A percentile compares a stretch with the other conserved stretches of the same genome.
Evolutionary conservation across 2,888 invertebrate species (phyloP).

Genomic region (Heliothis peltigera): DNA sequence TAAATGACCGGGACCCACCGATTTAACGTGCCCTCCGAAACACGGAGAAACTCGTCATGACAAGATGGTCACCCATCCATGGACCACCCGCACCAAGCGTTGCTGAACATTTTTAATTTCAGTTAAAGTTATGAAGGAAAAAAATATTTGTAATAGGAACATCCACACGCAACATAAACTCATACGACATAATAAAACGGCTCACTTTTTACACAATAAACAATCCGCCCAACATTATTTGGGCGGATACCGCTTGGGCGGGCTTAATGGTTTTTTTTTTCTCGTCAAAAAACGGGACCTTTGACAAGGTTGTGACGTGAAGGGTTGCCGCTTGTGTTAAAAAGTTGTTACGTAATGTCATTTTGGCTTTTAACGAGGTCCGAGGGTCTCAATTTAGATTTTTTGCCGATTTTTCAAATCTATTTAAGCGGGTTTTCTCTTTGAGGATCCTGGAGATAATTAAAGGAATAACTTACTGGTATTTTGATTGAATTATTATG

Average conservation of each 20-base stretch:
- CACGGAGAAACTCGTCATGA: too few relatives aligned
- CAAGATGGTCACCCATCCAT: too few relatives aligned
- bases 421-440: constrained; percentile 32
- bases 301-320: constrained; percentile 55
- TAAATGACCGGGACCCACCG: too few relatives aligned
- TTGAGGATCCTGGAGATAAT: constrained; percentile 28
- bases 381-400: constrained; percentile 41
- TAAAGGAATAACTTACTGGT: not conserved
- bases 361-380: constrained; percentile 53
- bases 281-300: constrained; percentile 37
- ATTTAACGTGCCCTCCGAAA: too few relatives aligned
- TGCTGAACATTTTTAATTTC: too few relatives aligned
- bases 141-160: not conserved
- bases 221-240: constrained; percentile 44
- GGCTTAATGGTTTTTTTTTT: constrained; percentile 50
- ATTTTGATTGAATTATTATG: not conserved
- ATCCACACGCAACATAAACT: constrained; percentile 31
- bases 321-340: constrained; percentile 51
- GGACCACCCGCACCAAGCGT: too few relatives aligned
- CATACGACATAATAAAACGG: constrained; percentile 45
- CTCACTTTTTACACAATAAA: constrained; percentile 49
- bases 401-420: constrained; percentile 46
- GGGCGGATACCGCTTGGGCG: constrained; percentile 43
- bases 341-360: constrained; percentile 57
- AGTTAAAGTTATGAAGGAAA: not conserved